Conservation (phyloP, 30 jellyfish, hydroid and myxozoan species). For the Turritopsis rubra region DNA sequence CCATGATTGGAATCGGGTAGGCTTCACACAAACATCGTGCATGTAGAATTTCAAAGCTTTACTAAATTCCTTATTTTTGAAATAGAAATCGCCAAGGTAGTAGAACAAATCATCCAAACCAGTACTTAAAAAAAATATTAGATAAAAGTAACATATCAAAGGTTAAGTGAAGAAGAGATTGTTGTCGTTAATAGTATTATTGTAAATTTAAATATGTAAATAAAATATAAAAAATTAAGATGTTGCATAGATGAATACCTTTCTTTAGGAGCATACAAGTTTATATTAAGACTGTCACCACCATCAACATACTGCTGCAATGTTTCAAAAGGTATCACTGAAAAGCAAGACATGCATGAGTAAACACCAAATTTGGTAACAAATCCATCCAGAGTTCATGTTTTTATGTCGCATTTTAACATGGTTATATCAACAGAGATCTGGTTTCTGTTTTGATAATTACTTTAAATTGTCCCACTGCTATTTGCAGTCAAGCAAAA, state of each 20-base stretch:
- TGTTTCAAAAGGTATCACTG: constrained; percentile 68
- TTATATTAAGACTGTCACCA: constrained; percentile 13
- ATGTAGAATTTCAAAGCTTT: constrained; percentile 88
- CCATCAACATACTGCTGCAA: constrained; percentile 78
- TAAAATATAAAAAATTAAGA: too few species aligned
- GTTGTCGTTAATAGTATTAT: not conserved
- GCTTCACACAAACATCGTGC: constrained; percentile 92
- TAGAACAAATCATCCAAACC: constrained; percentile 67
- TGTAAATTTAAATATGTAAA: not conserved
- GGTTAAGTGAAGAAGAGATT: not conserved
- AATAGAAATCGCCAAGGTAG: constrained; percentile 82
- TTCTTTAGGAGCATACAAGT: not conserved
- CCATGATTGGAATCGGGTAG: constrained; percentile 93
- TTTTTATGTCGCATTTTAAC: too few species aligned
- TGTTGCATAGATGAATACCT: not conserved
- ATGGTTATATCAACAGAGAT: too few species aligned
- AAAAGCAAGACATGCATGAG: not conserved
- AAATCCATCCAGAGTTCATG: too few species aligned
- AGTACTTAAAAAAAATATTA: constrained; percentile 31
- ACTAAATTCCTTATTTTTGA: constrained; percentile 90
- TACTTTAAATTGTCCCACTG: too few species aligned
- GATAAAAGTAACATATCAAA: not conserved
- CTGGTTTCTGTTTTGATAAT: too few species aligned
- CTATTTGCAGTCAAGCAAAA: too few species aligned
- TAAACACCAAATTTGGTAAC: too few species aligned